Percentiles rank a stretch among this genome's conserved stretches.
phyloP scores from a whole-genome alignment of 2,113 vertebrate species.

The Chaetodon trifascialis region DNA sequence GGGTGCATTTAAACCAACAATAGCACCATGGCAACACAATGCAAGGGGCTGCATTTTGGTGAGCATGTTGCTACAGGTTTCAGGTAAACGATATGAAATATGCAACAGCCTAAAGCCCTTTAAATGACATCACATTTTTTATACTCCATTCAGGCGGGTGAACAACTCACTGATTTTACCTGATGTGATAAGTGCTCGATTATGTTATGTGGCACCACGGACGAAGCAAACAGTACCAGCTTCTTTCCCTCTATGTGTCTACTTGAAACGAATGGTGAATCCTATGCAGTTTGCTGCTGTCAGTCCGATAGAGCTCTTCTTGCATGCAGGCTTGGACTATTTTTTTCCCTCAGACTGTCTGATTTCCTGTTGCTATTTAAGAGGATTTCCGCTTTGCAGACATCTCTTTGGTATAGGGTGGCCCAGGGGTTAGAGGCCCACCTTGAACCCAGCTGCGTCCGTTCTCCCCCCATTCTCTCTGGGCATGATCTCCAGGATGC shows the following conservation, averaged over 20 bases:
- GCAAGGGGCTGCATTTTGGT: not conserved
- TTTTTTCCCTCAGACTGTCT: constrained; percentile 22
- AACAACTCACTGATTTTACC: not conserved
- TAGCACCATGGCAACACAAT: not conserved
- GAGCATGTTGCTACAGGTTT: not conserved
- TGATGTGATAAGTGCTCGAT: not conserved
- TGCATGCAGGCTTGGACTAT: constrained; percentile 7
- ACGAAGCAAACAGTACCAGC: not conserved
- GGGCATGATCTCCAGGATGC: constrained; percentile 64
- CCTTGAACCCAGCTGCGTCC: constrained; percentile 70
- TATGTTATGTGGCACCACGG: not conserved
- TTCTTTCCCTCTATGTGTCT: not conserved
- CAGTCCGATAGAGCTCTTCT: constrained; percentile 9
- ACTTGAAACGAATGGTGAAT: constrained; percentile 17
- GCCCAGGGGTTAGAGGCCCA: constrained; percentile 57
- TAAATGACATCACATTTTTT: not conserved
- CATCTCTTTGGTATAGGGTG: constrained; percentile 52
- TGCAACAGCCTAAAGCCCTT: not conserved
- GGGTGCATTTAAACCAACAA: not conserved
- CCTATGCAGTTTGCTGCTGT: constrained; percentile 13
- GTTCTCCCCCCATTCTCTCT: constrained; percentile 31
- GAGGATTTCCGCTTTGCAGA: constrained; percentile 71
- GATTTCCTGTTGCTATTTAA: constrained; percentile 53
- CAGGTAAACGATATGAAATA: constrained; percentile 5
- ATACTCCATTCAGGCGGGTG: not conserved